These are phyloP conservation scores for Erannis defoliaria DNA, from an alignment of 2,888 invertebrate genomes.

Conservation along the genomic window DNA sequence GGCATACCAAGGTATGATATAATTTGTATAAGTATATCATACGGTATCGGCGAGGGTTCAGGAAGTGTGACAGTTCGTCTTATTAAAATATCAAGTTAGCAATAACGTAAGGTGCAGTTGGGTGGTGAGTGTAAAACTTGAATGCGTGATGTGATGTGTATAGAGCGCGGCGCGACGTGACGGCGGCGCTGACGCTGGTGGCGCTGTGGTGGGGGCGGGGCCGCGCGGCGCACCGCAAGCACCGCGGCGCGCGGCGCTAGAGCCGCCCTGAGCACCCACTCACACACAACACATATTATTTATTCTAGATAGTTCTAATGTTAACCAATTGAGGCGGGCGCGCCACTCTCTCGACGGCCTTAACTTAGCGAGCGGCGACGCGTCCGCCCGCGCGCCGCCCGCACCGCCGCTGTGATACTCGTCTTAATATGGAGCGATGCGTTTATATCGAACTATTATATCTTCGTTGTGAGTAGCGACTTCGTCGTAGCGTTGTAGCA, in stretches of 20 bases:
- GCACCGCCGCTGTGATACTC: constrained; percentile 55
- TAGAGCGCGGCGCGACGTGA: constrained; percentile 66
- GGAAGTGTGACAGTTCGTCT: not conserved
- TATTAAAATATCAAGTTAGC: not conserved
- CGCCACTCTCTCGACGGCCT: constrained; percentile 66
- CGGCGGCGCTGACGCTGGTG: constrained; percentile 72
- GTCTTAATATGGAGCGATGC: constrained; percentile 36
- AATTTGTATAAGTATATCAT: not conserved
- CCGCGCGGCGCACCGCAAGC: constrained; percentile 82
- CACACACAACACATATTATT: constrained; percentile 61
- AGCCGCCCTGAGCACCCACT: constrained; percentile 77
- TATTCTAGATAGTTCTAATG: constrained; percentile 85
- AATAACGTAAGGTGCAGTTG: not conserved
- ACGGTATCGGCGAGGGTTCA: not conserved
- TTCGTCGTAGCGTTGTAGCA: constrained; percentile 42
- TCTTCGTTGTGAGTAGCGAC: constrained; percentile 42
- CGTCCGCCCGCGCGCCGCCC: constrained; percentile 63
- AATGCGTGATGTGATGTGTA: constrained; percentile 15
- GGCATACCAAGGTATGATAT: too few relatives aligned
- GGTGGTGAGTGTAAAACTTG: not conserved
- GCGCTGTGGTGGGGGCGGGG: constrained; percentile 73
- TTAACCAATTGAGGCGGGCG: constrained; percentile 80
- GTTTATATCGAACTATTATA: constrained; percentile 37
- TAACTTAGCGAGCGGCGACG: constrained; percentile 67
- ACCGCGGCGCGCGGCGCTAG: constrained; percentile 86